A percentile compares a stretch with the other conserved stretches of the same genome.
Conservation (phyloP, 2,113 vertebrate genomes). For the Dendrocopos noguchii region DNA sequence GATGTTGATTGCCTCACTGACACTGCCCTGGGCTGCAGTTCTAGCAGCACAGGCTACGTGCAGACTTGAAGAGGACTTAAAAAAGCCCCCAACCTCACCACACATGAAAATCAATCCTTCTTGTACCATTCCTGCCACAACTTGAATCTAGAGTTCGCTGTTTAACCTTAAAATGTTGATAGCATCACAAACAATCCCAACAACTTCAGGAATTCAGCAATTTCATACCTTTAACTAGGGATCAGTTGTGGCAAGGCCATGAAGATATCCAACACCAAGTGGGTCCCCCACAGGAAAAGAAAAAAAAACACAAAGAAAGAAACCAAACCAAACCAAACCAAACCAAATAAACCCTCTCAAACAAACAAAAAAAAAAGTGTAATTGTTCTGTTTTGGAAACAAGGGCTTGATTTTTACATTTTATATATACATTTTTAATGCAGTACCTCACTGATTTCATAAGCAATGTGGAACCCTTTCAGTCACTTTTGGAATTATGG, state of each 20-base stretch:
- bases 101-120: constrained; percentile 23
- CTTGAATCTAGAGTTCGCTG: constrained; percentile 40
- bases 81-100: not conserved
- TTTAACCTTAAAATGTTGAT: constrained; percentile 46
- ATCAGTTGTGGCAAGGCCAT: not conserved
- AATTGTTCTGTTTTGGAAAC: not conserved
- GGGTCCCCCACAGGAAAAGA: not conserved
- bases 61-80: constrained; percentile 34
- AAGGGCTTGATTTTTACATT: not conserved
- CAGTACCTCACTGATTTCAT: not conserved
- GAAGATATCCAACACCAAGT: not conserved
- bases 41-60: constrained; percentile 28
- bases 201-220: constrained; percentile 45
- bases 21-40: constrained; percentile 54
- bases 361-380: not conserved
- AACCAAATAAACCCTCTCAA: too few relatives aligned
- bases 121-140: constrained; percentile 16
- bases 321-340: too few relatives aligned
- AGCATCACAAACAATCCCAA: constrained; percentile 34
- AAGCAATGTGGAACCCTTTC: not conserved
- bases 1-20: constrained; percentile 51
- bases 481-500: not conserved
- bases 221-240: not conserved
- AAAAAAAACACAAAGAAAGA: not conserved
- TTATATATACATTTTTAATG: not conserved